phyloP scores from a whole-genome alignment of 2,888 invertebrate genomes.

The Salticus scenicus region DNA sequence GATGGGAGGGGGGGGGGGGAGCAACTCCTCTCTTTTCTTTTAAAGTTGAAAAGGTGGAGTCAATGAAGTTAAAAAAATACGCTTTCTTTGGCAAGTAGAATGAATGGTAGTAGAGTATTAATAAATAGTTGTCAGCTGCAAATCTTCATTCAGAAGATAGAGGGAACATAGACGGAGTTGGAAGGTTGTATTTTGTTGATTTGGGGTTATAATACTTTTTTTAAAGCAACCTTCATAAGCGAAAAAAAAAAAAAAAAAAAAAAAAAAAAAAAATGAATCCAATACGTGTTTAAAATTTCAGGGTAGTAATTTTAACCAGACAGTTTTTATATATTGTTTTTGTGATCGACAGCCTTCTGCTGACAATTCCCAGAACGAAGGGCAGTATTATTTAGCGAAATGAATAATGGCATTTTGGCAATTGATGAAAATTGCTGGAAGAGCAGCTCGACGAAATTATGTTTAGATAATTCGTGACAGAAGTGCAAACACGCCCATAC shows the following conservation, averaged over 20 bases:
- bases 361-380: too few relatives aligned
- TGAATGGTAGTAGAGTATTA: conserved; percentile 63
- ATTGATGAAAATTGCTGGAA: too few relatives aligned
- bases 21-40: conserved; percentile 17
- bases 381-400: too few relatives aligned
- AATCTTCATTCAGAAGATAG: conserved; percentile 46
- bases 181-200: conserved; percentile 35
- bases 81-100: conserved; percentile 1
- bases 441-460: too few relatives aligned
- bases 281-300: not conserved
- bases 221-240: not conserved
- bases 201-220: conserved; percentile 21
- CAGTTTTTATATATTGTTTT: not conserved
- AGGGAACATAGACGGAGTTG: not conserved
- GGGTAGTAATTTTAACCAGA: not conserved
- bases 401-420: too few relatives aligned
- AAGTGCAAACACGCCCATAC: too few relatives aligned
- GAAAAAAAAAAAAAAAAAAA: not conserved
- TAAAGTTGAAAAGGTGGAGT: conserved; percentile 36
- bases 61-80: conserved; percentile 34
- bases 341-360: not conserved
- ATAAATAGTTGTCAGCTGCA: conserved; percentile 60
- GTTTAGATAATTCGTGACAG: too few relatives aligned
- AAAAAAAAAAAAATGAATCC: not conserved
- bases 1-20: not conserved